Evolutionary conservation across 2,113 vertebrate species (phyloP).

Genomic region (Xiphophorus maculatus): DNA sequence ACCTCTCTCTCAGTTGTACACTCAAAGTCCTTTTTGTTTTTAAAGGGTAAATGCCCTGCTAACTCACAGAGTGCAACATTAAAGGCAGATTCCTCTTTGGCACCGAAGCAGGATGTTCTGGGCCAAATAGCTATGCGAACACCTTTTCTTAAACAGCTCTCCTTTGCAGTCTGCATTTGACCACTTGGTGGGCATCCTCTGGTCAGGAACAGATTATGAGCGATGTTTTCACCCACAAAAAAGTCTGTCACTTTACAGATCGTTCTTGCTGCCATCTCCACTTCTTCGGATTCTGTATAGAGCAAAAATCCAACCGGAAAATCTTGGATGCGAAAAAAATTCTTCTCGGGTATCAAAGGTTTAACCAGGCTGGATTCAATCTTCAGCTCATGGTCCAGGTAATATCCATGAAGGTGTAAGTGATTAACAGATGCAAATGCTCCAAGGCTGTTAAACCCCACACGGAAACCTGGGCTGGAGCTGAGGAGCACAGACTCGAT

Average conservation of each 20-base stretch:
- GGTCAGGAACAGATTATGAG: constrained; percentile 89
- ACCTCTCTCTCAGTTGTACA: constrained; percentile 81
- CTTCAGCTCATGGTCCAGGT: constrained; percentile 80
- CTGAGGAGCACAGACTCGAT: constrained; percentile 88
- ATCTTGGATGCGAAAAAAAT: constrained; percentile 68
- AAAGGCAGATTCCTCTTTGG: constrained; percentile 84
- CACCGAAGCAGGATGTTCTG: constrained; percentile 83
- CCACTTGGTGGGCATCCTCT: constrained; percentile 80
- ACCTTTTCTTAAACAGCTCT: constrained; percentile 59
- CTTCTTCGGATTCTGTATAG: constrained; percentile 67
- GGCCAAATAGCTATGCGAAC: constrained; percentile 88
- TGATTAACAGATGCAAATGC: constrained; percentile 93
- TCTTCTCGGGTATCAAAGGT: constrained; percentile 70
- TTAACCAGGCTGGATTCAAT: constrained; percentile 79
- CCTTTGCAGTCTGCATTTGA: neutral
- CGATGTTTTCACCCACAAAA: constrained; percentile 77
- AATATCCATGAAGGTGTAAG: constrained; percentile 90
- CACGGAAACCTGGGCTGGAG: constrained; percentile 82
- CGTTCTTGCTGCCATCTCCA: constrained; percentile 62
- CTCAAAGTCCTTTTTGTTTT: constrained; percentile 79
- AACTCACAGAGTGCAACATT: constrained; percentile 94
- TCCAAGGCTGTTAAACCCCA: constrained; percentile 94
- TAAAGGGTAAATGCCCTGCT: constrained; percentile 89
- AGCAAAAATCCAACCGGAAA: constrained; percentile 87
- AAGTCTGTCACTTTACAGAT: constrained; percentile 82